A percentile compares a stretch with the other conserved stretches of the same genome.
phyloP scores from a whole-genome alignment of 2,113 vertebrate species.

The Lethenteron reissneri region DNA sequence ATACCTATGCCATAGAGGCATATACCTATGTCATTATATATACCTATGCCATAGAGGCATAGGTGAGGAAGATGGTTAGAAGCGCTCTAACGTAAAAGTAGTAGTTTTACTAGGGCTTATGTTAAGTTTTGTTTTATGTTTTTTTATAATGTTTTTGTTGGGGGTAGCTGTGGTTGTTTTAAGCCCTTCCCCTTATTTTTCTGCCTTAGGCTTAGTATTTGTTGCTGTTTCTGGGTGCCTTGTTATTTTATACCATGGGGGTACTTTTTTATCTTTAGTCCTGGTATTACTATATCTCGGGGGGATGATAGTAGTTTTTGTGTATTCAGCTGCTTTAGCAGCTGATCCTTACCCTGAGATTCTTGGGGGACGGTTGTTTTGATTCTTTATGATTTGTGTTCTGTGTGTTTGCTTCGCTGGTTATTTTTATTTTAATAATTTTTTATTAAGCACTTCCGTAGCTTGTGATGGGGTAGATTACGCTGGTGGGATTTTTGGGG shows the following conservation, averaged over 20 bases:
- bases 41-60: too few relatives aligned
- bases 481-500: too few relatives aligned
- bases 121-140: conserved; percentile 4
- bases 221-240: conserved; percentile 6
- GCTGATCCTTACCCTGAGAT: conserved; percentile 11
- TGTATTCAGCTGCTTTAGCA: conserved; percentile 10
- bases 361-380: conserved; percentile 6
- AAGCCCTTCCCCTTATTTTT: conserved; percentile 13
- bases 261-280: conserved; percentile 10
- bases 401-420: too few relatives aligned
- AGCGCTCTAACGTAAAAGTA: too few relatives aligned
- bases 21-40: too few relatives aligned
- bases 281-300: conserved; percentile 16
- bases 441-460: too few relatives aligned
- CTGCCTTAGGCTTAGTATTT: conserved; percentile 8
- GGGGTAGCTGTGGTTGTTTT: conserved; percentile 10
- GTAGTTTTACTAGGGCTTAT: too few relatives aligned
- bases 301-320: conserved; percentile 14
- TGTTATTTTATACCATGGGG: background rate
- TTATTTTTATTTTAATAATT: too few relatives aligned
- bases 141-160: conserved; percentile 9
- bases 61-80: too few relatives aligned
- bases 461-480: too few relatives aligned
- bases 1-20: too few relatives aligned
- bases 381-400: background rate